These are phyloP conservation scores for Sycophila texana DNA, from an alignment of 2,888 invertebrate species.

Conservation along the genomic window DNA sequence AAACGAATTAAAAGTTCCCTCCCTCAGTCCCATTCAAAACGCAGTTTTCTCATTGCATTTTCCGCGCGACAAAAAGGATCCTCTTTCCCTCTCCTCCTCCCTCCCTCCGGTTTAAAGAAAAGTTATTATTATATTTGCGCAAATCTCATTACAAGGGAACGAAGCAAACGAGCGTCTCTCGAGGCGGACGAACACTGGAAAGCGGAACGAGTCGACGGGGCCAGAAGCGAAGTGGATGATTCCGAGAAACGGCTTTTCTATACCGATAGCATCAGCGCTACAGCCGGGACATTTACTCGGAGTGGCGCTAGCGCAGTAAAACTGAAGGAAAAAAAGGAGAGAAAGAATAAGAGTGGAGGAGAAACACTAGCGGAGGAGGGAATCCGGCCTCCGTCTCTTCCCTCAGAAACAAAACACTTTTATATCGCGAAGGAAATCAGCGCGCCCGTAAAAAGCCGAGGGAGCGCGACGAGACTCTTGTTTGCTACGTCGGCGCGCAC, in stretches of 20 bases:
- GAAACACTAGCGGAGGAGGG: too few species aligned
- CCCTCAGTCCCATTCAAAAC: neutral
- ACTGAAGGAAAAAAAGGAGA: neutral
- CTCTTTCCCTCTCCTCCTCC: neutral
- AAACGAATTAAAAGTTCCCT: too few species aligned
- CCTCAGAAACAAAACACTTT: constrained; percentile 12
- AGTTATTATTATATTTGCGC: constrained; percentile 5
- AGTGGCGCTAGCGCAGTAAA: neutral
- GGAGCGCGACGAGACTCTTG: neutral
- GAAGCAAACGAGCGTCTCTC: neutral
- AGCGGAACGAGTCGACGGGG: neutral
- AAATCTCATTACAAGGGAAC: constrained; percentile 32
- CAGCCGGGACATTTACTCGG: neutral
- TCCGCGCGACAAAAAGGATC: neutral
- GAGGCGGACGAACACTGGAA: neutral
- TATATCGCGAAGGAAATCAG: constrained; percentile 20
- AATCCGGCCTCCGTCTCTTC: neutral
- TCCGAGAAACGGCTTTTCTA: constrained; percentile 12
- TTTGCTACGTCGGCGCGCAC: constrained; percentile 11
- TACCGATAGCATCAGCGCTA: constrained; percentile 13
- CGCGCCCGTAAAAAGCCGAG: constrained; percentile 3
- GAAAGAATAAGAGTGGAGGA: neutral
- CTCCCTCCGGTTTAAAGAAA: neutral
- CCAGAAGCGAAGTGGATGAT: constrained; percentile 7
- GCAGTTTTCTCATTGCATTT: neutral